Evolutionary conservation across 1,140 invertebrate genomes (phyloP).

Genomic region (Leptinotarsa texana): DNA sequence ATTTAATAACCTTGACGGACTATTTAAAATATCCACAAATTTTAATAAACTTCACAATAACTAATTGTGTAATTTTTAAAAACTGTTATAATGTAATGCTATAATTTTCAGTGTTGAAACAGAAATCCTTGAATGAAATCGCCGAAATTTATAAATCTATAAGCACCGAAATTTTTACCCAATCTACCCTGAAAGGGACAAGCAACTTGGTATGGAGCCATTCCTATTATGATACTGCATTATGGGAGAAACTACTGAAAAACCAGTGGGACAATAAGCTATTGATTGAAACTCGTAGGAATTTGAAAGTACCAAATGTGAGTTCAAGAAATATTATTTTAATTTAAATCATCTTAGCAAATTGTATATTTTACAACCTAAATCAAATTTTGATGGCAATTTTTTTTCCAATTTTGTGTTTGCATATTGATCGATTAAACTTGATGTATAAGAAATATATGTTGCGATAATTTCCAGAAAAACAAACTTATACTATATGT

Average conservation of each 20-base stretch:
- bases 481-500: no score
- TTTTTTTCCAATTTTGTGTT: no score
- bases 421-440: no score
- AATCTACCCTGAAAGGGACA: constrained; percentile 73
- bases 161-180: constrained; percentile 73
- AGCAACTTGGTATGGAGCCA: constrained; percentile 82
- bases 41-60: no score
- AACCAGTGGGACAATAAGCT: constrained; percentile 69
- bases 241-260: constrained; percentile 83
- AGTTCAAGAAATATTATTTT: constrained; percentile 26
- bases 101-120: constrained; percentile 33
- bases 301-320: constrained; percentile 68
- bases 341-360: not conserved
- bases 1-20: no score
- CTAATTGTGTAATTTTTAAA: no score
- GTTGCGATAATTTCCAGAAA: no score
- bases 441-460: no score
- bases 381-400: no score
- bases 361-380: no score
- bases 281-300: constrained; percentile 69
- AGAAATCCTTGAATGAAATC: constrained; percentile 36
- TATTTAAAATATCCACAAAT: no score
- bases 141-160: constrained; percentile 56
- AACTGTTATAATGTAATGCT: no score
- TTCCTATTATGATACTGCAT: constrained; percentile 86